These are phyloP conservation scores for Pinna nobilis DNA, from an alignment of 1,140 invertebrate genomes.

Conservation along the genomic window DNA sequence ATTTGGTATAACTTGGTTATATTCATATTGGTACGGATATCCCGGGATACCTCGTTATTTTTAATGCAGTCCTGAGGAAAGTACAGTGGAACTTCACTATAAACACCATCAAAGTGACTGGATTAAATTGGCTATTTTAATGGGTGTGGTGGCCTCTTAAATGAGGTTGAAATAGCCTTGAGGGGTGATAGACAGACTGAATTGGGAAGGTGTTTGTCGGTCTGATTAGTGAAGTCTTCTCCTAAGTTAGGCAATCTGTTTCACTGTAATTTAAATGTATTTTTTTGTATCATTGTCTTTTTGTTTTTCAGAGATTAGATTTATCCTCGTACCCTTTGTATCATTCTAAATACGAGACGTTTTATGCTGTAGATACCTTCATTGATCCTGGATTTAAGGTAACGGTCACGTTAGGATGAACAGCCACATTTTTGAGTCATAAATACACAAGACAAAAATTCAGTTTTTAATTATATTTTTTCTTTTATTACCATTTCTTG, in stretches of 20 bases:
- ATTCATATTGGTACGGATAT: no score
- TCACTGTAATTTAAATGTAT: background rate
- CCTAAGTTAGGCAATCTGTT: background rate
- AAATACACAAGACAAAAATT: background rate
- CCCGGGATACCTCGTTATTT: no score
- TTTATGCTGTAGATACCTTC: slow-evolving; percentile 65
- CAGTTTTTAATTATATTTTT: no score
- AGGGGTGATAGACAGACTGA: background rate
- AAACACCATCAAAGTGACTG: no score
- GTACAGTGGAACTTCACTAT: no score
- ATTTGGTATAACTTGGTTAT: no score
- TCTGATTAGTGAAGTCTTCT: no score
- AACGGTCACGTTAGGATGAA: background rate
- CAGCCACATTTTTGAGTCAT: background rate
- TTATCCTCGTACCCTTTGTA: slow-evolving; percentile 65
- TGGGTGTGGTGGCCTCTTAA: background rate
- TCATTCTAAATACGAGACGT: slow-evolving; percentile 74
- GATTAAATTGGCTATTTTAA: background rate
- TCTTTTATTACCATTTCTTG: no score
- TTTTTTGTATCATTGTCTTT: background rate
- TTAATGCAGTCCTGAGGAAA: no score
- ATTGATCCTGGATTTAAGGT: slow-evolving; percentile 66
- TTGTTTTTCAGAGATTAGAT: background rate
- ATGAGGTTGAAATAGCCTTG: no score
- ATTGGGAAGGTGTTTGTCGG: background rate